Base-by-base conservation (phyloP, 2,888 invertebrate species). In the Anoplius nigerrimus region DNA sequence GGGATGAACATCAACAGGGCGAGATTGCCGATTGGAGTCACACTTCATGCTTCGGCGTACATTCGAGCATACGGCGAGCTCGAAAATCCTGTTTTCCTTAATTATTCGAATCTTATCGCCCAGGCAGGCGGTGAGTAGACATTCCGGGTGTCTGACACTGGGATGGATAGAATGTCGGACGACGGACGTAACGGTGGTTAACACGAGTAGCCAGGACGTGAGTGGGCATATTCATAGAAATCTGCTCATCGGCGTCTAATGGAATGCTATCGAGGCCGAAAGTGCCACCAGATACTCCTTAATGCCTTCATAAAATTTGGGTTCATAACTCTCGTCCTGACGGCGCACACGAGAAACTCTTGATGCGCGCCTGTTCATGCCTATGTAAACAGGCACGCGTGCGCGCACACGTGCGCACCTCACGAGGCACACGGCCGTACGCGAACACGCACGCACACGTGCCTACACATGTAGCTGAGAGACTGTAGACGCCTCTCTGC, bases 251-350 rank as follows among this genome's bases (percentile, higher is more conserved):
- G 63, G 18, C 61, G 57, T 61, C 66, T 79, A 75, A 77, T 78
- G 71, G 69, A 79, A 66, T 65, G 70, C 66, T 68, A 72, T 69
- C 65, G 52, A 53, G 69, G 48, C 54, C 63, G 69, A 78, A 74
- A 76, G 71, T 74, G 75, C 66, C 64, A 64, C 68, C 71, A 75
- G 75, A 80, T 76, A 74, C 78, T 76, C 78, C 79, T 79, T 81
- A 79, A 81, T 81, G 73, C 76, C 75, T 78, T 78, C 75, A 74
- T 79, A 72, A 82, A 81, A 80, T 74, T 79, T 70, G 62, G 65
- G 63, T 72, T 77, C 71, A 63, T 71, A 76, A 75, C 71, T 71
- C 72, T 60, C 61, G 68, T 48, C 18, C 48, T 48, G 48, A 48
- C 48, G 48, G 48, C n/a, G 48, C 48, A 18, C 48, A 48, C 48